These are phyloP conservation scores for Agrenia bidenticulata DNA, from an alignment of 2,888 invertebrate species.

Conservation along the genomic window DNA sequence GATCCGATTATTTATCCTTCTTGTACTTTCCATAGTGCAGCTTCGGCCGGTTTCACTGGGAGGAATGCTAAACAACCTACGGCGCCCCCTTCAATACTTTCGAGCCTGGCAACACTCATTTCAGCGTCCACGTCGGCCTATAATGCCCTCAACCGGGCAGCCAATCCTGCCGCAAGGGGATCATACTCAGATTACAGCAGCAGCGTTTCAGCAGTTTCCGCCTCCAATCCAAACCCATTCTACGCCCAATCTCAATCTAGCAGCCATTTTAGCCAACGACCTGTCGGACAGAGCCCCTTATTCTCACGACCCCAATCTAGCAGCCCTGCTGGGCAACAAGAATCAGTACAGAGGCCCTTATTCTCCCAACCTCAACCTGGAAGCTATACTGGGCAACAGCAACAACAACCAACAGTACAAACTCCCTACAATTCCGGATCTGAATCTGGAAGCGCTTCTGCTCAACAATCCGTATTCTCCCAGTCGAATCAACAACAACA, in stretches of 20 bases:
- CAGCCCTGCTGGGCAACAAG: background rate
- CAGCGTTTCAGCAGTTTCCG: conserved; percentile 8
- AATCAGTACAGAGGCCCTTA: too few species aligned
- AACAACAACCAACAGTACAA: background rate
- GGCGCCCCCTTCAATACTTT: conserved; percentile 37
- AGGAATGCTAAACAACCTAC: conserved; percentile 25
- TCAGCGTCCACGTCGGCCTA: conserved; percentile 34
- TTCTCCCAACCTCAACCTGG: background rate
- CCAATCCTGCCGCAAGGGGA: conserved; percentile 6
- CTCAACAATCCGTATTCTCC: conserved; percentile 1
- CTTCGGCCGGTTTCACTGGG: conserved; percentile 38
- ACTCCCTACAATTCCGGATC: background rate
- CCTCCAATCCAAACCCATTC: background rate
- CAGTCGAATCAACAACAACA: background rate
- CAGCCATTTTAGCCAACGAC: background rate
- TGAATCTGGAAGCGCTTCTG: background rate
- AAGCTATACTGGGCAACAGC: background rate
- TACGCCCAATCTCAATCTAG: background rate
- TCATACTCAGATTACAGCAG: conserved; percentile 8
- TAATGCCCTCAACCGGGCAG: conserved; percentile 32
- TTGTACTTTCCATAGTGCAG: conserved; percentile 43
- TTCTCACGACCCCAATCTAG: background rate
- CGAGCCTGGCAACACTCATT: conserved; percentile 37
- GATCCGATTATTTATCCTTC: too few species aligned
- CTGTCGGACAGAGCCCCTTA: background rate